Conservation (phyloP, 2,888 invertebrate genomes). For the Elegia similella region DNA sequence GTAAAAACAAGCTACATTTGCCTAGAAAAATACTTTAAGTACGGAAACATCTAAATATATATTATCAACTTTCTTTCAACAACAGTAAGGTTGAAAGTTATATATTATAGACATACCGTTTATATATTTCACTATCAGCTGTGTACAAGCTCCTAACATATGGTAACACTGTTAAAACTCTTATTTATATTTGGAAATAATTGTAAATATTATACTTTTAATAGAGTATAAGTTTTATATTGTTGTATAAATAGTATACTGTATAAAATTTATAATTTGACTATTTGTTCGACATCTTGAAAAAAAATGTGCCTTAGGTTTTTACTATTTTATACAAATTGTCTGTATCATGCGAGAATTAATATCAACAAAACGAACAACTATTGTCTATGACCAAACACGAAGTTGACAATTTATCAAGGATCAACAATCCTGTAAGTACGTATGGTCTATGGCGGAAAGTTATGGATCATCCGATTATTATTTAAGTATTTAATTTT, state of each 20-base stretch:
- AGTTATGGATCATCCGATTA: no score
- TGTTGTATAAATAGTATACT: no score
- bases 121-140: slow-evolving; percentile 16
- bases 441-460: no score
- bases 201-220: slow-evolving; percentile 9
- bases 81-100: neutral
- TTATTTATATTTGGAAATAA: slow-evolving; percentile 17
- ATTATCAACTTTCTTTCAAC: neutral
- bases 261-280: no score
- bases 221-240: neutral
- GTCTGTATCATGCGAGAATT: no score
- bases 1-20: slow-evolving; percentile 1
- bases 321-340: neutral
- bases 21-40: slow-evolving; percentile 14
- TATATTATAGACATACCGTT: neutral
- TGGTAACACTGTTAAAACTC: slow-evolving; percentile 24
- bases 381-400: no score
- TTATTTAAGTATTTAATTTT: no score
- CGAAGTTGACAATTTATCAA: no score
- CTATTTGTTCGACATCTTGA: neutral
- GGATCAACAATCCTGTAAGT: no score
- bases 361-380: no score
- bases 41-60: neutral
- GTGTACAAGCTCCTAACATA: slow-evolving; percentile 27
- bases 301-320: neutral